A percentile compares a stretch with the other conserved stretches of the same genome.
Evolutionary conservation across 2,113 vertebrate genomes (phyloP).

Genomic region (Egretta garzetta): DNA sequence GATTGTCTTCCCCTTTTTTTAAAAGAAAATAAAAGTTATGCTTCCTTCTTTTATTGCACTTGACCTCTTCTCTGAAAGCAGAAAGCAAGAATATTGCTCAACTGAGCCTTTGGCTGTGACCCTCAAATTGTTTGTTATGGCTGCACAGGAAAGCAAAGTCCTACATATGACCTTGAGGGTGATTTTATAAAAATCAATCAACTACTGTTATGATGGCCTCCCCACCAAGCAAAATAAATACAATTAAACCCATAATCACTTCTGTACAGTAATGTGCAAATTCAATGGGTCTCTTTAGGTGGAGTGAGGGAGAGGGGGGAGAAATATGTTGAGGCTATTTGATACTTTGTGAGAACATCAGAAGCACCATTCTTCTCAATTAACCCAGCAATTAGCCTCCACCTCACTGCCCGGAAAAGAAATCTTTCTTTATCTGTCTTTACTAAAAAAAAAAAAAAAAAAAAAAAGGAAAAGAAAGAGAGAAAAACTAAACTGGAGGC

Average conservation of each 20-base stretch:
- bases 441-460: neutral
- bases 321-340: constrained; percentile 70
- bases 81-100: constrained; percentile 60
- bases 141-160: constrained; percentile 72
- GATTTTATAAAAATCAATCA: constrained; percentile 80
- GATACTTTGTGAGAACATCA: constrained; percentile 70
- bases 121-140: constrained; percentile 77
- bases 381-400: constrained; percentile 71
- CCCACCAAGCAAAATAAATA: constrained; percentile 75
- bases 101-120: constrained; percentile 59
- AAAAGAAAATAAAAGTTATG: constrained; percentile 48
- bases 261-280: constrained; percentile 59
- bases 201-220: constrained; percentile 76
- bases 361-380: constrained; percentile 75
- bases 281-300: constrained; percentile 63
- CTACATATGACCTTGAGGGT: constrained; percentile 74
- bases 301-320: constrained; percentile 31
- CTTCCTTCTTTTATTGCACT: constrained; percentile 65
- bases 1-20: neutral
- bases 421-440: constrained; percentile 10
- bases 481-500: neutral
- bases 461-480: neutral
- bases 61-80: constrained; percentile 67
- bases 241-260: constrained; percentile 72
- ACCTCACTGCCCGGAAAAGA: constrained; percentile 52